These are phyloP conservation scores for Oplegnathus fasciatus DNA, from an alignment of 2,113 vertebrate genomes.

Conservation along the genomic window DNA sequence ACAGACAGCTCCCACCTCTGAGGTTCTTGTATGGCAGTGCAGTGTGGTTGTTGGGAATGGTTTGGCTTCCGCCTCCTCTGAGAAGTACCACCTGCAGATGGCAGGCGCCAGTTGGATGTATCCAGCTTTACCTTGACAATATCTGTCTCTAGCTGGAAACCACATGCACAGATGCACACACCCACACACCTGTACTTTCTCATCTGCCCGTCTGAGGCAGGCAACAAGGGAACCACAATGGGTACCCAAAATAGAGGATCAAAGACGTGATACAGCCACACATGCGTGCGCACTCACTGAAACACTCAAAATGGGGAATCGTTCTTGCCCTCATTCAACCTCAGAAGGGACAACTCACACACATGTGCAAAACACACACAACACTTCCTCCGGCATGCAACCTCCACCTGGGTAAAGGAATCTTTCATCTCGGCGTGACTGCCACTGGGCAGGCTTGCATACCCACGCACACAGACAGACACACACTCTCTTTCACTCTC, in stretches of 20 bases:
- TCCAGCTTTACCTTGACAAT: slow-evolving; percentile 59
- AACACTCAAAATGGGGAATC: slow-evolving; percentile 38
- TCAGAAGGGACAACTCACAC: slow-evolving; percentile 33
- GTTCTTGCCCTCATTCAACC: slow-evolving; percentile 47
- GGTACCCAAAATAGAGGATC: slow-evolving; percentile 41
- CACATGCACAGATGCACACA: slow-evolving; percentile 52
- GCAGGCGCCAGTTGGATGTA: slow-evolving; percentile 46
- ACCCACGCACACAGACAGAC: slow-evolving; percentile 18
- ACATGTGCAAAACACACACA: slow-evolving; percentile 33
- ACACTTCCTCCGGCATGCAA: slow-evolving; percentile 17
- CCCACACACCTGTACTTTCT: slow-evolving; percentile 56
- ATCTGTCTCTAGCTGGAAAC: slow-evolving; percentile 48
- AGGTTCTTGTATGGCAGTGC: slow-evolving; percentile 33
- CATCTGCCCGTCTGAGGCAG: slow-evolving; percentile 42
- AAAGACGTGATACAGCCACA: slow-evolving; percentile 36
- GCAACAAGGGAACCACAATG: slow-evolving; percentile 42
- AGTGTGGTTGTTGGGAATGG: slow-evolving; percentile 37
- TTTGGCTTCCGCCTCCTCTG: slow-evolving; percentile 36
- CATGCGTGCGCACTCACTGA: neutral
- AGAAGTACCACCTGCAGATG: slow-evolving; percentile 70
- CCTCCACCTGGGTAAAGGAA: slow-evolving; percentile 62
- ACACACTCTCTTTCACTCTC: slow-evolving; percentile 4
- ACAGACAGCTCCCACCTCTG: slow-evolving; percentile 44
- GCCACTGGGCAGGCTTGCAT: slow-evolving; percentile 60
- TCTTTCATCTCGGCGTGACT: slow-evolving; percentile 59